Evolutionary conservation across 2,888 invertebrate species (phyloP), one percentile per base, ranked within the genome.

Genomic region (Andrena hattorfiana): DNA sequence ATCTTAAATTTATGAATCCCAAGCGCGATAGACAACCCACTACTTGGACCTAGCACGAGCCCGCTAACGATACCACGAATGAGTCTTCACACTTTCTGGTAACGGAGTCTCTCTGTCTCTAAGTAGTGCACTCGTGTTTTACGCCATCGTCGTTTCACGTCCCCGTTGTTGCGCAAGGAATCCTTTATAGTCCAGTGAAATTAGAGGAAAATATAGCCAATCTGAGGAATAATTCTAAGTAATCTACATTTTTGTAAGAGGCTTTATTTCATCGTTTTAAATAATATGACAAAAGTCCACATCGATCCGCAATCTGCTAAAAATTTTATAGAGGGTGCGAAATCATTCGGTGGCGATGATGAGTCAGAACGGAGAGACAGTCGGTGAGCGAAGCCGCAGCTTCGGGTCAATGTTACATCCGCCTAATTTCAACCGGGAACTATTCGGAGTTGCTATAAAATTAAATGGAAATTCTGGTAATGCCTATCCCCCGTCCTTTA

Each of bases 381-480:
- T n/a, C 71, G 23, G 16, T n/a, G 63, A 23, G 10, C 62, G 67
- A 64, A 71, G 59, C 23, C 74, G 7, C 66, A 8, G 51, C 2
- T 16, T 26, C 56, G 56, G 56, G 26, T 56, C 20, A 51, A 32
- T 32, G 60, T 26, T n/a, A 23, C 48, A n/a, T 60, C 42, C 42
- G 13, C 26, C 66, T 72, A 66, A 76, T 81, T 83, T 70, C 49
- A 2, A 28, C 28, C 49, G 64, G 42, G 54, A 77, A 69, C 26
- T 63, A 67, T 23, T 10, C 62, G 42, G 70, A 73, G 48, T 72
- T 51, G 48, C 68, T 35, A 74, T 75, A 67, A 74, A 76, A 81
- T 78, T 67, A 74, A 83, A 78, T 73, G 77, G 59, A 78, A 85
- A 74, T 76, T 76, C 69, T 20, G 60, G 26, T 63, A 28, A 83